Percentiles rank a stretch among this genome's conserved stretches.
These are phyloP conservation scores for Dione juno DNA, from an alignment of 2,888 invertebrate genomes.

Conservation along the genomic window DNA sequence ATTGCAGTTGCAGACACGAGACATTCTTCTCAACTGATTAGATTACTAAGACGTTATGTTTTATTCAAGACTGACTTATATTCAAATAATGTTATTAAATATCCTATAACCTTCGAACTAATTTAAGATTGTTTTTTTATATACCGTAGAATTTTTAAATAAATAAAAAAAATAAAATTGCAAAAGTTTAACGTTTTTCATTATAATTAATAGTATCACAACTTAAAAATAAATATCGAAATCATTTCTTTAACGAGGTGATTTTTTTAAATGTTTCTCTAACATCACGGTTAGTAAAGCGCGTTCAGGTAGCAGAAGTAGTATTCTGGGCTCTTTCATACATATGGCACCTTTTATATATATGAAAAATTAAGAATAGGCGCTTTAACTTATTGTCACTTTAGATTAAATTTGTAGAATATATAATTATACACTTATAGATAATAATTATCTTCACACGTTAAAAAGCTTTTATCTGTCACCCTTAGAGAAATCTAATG, in stretches of 20 bases:
- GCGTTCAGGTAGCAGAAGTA: constrained; percentile 23
- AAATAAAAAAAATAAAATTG: no score
- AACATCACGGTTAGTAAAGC: background rate
- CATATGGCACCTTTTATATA: constrained; percentile 33
- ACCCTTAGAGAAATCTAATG: background rate
- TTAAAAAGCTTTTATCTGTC: background rate
- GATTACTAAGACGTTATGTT: constrained; percentile 15
- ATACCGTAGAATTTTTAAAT: no score
- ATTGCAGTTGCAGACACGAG: constrained; percentile 38
- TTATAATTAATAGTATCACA: no score
- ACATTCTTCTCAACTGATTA: constrained; percentile 32
- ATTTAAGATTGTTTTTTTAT: background rate
- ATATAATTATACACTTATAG: no score
- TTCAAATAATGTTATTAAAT: background rate
- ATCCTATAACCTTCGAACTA: background rate
- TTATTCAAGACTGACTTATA: background rate
- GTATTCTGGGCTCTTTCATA: constrained; percentile 13
- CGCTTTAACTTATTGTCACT: no score
- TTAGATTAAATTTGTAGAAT: no score
- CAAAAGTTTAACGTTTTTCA: no score
- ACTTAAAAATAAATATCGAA: no score
- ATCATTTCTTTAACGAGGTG: no score
- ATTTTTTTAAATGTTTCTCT: background rate
- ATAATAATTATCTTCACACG: no score
- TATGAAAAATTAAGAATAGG: no score